These are phyloP conservation scores for human (Homo sapiens) DNA, from an alignment of 2,113 vertebrate genomes.

Conservation along the genomic window DNA sequence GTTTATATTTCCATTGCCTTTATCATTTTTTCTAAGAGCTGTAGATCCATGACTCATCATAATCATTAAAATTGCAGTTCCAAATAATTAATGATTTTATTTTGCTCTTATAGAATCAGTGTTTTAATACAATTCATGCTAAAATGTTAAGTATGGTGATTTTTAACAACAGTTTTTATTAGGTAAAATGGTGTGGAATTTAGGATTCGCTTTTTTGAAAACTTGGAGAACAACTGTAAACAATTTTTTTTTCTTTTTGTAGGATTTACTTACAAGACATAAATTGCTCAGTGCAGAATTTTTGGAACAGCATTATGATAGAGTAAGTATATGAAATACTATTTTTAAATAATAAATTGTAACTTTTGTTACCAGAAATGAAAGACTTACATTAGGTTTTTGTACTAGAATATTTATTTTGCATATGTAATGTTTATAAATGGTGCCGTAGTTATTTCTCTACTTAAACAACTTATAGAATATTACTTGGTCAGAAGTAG, in stretches of 20 bases:
- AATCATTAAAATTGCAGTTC: conserved; percentile 10
- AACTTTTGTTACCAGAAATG: conserved; percentile 13
- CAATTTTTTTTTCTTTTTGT: conserved; percentile 61
- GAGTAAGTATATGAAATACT: conserved; percentile 82
- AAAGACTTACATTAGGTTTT: neutral
- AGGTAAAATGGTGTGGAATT: conserved; percentile 20
- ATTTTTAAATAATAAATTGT: neutral
- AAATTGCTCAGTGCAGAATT: conserved; percentile 92
- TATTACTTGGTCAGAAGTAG: neutral
- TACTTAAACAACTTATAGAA: neutral
- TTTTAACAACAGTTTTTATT: conserved; percentile 41
- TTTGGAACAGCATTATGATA: conserved; percentile 92
- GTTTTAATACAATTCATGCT: neutral
- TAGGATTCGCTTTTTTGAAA: conserved; percentile 48
- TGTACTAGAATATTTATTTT: neutral
- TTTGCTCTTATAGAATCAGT: neutral
- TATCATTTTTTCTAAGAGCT: neutral
- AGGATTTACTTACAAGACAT: conserved; percentile 92
- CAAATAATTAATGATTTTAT: conserved; percentile 13
- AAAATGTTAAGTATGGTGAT: neutral
- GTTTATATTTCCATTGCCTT: neutral
- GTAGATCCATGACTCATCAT: neutral
- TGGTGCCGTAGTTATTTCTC: neutral
- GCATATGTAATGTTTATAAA: neutral
- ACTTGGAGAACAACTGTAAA: neutral